These are phyloP conservation scores for Oryzias curvinotus DNA, from an alignment of 2,113 vertebrate genomes.

Conservation along the genomic window DNA sequence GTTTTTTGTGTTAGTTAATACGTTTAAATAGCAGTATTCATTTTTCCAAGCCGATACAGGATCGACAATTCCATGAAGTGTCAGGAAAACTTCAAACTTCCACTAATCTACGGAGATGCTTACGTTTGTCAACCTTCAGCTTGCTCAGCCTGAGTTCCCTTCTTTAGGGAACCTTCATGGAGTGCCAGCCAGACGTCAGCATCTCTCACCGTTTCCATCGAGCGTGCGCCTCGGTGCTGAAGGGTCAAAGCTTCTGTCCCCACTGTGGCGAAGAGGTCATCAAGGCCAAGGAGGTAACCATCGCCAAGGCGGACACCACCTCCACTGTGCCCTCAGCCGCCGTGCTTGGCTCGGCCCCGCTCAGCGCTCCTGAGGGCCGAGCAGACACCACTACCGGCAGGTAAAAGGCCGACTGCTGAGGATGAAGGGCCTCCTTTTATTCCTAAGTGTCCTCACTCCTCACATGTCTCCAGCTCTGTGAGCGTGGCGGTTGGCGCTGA, in stretches of 20 bases:
- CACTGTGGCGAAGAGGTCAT: constrained; percentile 94
- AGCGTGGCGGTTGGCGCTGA: constrained; percentile 72
- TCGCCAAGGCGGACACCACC: constrained; percentile 97
- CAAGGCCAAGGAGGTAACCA: constrained; percentile 96
- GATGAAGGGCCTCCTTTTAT: no score
- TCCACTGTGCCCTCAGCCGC: constrained; percentile 78
- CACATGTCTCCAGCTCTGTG: constrained; percentile 67
- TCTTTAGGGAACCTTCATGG: constrained; percentile 94
- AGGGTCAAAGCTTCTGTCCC: constrained; percentile 92
- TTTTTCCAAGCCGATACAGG: no score
- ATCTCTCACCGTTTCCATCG: constrained; percentile 96
- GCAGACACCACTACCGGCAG: constrained; percentile 95
- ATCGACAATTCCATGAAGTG: no score
- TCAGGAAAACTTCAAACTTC: no score
- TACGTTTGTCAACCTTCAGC: no score
- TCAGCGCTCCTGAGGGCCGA: constrained; percentile 82
- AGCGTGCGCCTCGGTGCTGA: constrained; percentile 89
- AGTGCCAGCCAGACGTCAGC: constrained; percentile 94
- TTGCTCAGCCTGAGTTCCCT: not conserved
- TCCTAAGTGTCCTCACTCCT: no score
- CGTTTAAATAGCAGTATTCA: no score
- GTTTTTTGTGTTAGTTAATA: no score
- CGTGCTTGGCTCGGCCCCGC: constrained; percentile 68
- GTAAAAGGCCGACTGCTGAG: constrained; percentile 53
- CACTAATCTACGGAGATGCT: no score